Conservation (phyloP, 2,113 vertebrate genomes). For the Scytalopus superciliaris region DNA sequence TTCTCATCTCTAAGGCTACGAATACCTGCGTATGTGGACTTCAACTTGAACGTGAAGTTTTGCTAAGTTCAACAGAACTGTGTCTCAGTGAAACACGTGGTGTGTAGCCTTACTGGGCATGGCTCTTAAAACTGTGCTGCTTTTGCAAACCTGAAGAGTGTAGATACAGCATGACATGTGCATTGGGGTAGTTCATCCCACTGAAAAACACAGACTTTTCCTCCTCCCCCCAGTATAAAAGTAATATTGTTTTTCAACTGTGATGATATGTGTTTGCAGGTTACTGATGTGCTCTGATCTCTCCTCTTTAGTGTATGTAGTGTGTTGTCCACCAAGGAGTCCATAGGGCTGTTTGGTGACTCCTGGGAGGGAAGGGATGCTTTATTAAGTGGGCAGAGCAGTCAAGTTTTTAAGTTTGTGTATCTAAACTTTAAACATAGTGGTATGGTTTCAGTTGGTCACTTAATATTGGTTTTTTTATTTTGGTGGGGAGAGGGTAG, state of each 20-base stretch:
- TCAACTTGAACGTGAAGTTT: not conserved
- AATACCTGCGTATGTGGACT: not conserved
- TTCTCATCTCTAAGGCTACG: not conserved
- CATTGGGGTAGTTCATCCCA: not conserved
- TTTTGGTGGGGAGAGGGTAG: not conserved
- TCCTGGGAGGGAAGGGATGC: not conserved
- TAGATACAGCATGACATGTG: fast-evolving
- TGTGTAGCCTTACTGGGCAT: not conserved
- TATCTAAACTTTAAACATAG: not conserved
- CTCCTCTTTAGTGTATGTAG: not conserved
- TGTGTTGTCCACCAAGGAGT: not conserved
- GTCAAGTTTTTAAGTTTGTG: not conserved
- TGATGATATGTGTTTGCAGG: not conserved
- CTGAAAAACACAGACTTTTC: not conserved
- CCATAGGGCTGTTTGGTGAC: not conserved
- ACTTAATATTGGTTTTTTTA: not conserved
- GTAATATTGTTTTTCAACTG: not conserved
- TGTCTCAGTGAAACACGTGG: not conserved
- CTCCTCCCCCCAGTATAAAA: not conserved
- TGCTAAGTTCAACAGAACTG: not conserved
- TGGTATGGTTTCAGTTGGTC: not conserved
- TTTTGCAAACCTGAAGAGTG: not conserved
- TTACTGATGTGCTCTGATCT: not conserved
- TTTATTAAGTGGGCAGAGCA: not conserved
- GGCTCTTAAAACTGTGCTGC: not conserved